phyloP scores from a whole-genome alignment of 2,113 vertebrate species.

The Ictalurus punctatus region DNA sequence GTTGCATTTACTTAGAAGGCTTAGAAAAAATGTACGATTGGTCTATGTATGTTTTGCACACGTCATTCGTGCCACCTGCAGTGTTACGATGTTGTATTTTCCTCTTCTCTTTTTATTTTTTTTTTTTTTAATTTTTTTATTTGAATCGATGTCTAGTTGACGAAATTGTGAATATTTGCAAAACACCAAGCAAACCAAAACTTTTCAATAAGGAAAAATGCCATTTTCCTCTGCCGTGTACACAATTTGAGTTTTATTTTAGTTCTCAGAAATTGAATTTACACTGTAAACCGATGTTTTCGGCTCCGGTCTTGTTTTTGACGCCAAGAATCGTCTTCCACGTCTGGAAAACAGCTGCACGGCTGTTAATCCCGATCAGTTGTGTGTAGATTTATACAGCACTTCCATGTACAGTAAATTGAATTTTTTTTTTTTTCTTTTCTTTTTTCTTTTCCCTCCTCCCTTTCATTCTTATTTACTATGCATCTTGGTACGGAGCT shows the following conservation, averaged over 20 bases:
- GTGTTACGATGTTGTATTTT: constrained; percentile 32
- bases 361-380: neutral
- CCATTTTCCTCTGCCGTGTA: neutral
- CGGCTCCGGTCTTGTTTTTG: neutral
- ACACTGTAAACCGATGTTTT: neutral
- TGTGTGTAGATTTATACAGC: neutral
- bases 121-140: neutral
- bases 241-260: neutral
- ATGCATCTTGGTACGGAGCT: constrained; percentile 43
- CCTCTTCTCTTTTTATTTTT: neutral
- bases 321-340: neutral
- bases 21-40: neutral
- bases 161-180: neutral
- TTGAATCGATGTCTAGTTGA: neutral
- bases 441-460: neutral
- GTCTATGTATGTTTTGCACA: constrained; percentile 23
- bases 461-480: constrained; percentile 21
- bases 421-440: neutral
- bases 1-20: neutral
- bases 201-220: neutral
- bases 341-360: neutral
- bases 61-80: constrained; percentile 27
- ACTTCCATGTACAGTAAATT: neutral
- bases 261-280: neutral
- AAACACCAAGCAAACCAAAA: neutral